These are phyloP conservation scores for Condylura cristata DNA, from an alignment of 2,113 vertebrate genomes.

Conservation along the genomic window DNA sequence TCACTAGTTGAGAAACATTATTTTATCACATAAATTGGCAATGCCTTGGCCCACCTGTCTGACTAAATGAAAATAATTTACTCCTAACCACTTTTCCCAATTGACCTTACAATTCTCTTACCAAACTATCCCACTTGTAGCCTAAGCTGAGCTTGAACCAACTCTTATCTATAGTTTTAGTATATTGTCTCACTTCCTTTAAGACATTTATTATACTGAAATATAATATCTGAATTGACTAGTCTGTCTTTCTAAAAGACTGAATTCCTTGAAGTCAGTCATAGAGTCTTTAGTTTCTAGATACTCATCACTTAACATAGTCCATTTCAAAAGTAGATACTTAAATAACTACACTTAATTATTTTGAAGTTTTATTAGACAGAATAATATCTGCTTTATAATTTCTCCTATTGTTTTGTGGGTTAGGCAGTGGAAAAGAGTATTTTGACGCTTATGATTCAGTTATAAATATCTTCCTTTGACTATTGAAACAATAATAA, in stretches of 20 bases:
- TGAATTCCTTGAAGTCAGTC: not conserved
- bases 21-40: not conserved
- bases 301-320: not conserved
- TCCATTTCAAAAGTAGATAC: not conserved
- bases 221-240: not conserved
- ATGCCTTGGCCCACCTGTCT: not conserved
- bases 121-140: not conserved
- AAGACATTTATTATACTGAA: not conserved
- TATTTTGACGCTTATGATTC: not conserved
- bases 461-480: not conserved
- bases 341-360: not conserved
- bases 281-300: not conserved
- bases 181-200: not conserved
- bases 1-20: not conserved
- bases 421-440: not conserved
- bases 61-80: not conserved
- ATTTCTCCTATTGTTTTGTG: not conserved
- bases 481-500: not conserved
- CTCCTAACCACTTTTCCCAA: not conserved
- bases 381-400: not conserved
- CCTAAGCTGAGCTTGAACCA: not conserved
- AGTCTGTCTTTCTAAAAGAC: not conserved
- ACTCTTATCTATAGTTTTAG: not conserved
- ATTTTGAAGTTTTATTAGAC: not conserved
- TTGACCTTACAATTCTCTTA: not conserved